A percentile compares a stretch with the other conserved stretches of the same genome.
Conservation (phyloP, 1,140 invertebrate genomes). For the Apolygus lucorum region DNA sequence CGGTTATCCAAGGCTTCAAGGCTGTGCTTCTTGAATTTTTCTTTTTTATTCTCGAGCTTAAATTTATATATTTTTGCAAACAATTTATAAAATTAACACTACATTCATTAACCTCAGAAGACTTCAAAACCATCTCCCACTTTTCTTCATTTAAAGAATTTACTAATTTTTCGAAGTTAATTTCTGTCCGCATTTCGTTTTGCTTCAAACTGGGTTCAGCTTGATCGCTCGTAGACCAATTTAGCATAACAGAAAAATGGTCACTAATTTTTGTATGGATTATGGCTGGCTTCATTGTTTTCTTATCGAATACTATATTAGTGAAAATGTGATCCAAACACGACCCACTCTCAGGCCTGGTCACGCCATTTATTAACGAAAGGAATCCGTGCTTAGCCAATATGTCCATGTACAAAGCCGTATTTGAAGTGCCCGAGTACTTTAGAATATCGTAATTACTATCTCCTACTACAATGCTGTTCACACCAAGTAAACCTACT, state of each 20-base stretch:
- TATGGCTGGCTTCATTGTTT: neutral
- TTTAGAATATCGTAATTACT: no score
- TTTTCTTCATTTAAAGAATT: conserved; percentile 3
- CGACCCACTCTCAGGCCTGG: neutral
- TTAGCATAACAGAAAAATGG: neutral
- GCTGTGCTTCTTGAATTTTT: neutral
- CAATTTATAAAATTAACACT: neutral
- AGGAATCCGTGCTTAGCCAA: neutral
- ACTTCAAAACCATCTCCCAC: neutral
- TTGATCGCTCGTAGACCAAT: conserved; percentile 1
- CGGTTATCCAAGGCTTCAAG: neutral
- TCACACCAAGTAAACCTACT: no score
- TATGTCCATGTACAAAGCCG: no score
- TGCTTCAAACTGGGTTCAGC: neutral
- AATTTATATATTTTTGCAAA: conserved; percentile 1
- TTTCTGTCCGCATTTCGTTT: neutral
- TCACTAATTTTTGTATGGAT: neutral
- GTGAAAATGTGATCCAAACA: neutral
- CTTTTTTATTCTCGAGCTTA: neutral
- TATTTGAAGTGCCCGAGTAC: no score
- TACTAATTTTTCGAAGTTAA: conserved; percentile 2
- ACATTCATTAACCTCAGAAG: conserved; percentile 8
- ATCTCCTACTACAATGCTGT: no score
- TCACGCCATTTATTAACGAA: neutral
- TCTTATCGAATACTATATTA: neutral